Conservation (phyloP, 2,888 invertebrate genomes). For the Prenolepis imparis region DNA sequence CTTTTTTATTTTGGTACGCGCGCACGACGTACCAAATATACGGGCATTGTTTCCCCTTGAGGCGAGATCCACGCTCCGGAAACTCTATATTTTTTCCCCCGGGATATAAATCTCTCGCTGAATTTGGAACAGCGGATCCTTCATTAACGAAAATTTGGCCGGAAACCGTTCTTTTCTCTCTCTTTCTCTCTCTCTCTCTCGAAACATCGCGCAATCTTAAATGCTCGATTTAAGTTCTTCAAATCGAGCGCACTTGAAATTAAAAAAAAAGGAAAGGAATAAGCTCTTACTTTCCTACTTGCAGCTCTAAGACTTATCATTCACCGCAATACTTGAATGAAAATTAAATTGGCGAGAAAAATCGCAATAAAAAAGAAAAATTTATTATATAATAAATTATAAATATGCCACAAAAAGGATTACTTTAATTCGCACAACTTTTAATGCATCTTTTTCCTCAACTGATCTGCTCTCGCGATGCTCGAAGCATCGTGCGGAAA, state of each 20-base stretch:
- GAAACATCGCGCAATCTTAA: conserved; percentile 12
- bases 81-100: conserved; percentile 28
- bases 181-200: conserved; percentile 5
- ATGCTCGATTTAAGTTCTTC: conserved; percentile 20
- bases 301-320: neutral
- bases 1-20: conserved; percentile 22
- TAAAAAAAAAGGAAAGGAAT: conserved; percentile 9
- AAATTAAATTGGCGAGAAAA: neutral
- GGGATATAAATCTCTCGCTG: conserved; percentile 28
- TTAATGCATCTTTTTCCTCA: conserved; percentile 1
- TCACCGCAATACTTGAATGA: neutral
- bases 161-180: conserved; percentile 1
- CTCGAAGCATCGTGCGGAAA: neutral
- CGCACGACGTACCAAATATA: conserved; percentile 22
- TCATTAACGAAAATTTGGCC: conserved; percentile 47
- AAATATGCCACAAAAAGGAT: neutral
- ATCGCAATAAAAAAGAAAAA: neutral
- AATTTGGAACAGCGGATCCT: conserved; percentile 28
- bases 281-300: conserved; percentile 16
- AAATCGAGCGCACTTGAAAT: conserved; percentile 6
- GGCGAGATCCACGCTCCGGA: conserved; percentile 23
- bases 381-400: neutral
- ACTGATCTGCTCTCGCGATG: neutral
- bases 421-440: neutral
- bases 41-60: conserved; percentile 45